Conservation (phyloP, 2,797 vertebrate genomes). For the Enteromius unitaeniatus region DNA sequence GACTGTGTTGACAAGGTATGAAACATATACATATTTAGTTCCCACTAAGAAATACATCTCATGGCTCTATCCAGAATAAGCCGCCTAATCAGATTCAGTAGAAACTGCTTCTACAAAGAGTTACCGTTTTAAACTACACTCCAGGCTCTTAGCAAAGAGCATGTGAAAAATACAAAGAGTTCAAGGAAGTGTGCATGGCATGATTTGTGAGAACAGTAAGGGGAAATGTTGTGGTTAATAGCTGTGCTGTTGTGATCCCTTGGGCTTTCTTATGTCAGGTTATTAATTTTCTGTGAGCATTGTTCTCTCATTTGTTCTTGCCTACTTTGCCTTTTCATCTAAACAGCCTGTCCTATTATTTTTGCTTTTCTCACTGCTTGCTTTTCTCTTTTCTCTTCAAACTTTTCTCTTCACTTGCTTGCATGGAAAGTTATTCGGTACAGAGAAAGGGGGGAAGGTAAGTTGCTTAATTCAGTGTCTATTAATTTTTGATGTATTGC, state of each 20-base stretch:
- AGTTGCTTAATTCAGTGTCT: constrained; percentile 54
- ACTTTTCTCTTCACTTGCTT: constrained; percentile 55
- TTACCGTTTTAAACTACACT: constrained; percentile 31
- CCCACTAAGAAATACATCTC: not conserved
- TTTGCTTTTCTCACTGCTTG: constrained; percentile 57
- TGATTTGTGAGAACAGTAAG: constrained; percentile 46
- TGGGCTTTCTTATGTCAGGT: constrained; percentile 33
- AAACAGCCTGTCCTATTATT: constrained; percentile 46
- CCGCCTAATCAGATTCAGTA: not conserved
- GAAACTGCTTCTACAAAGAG: not conserved
- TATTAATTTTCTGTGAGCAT: constrained; percentile 42
- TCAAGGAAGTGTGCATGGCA: not conserved
- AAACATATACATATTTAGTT: constrained; percentile 57
- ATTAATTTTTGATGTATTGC: not conserved
- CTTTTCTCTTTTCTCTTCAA: constrained; percentile 51
- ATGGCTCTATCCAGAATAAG: not conserved
- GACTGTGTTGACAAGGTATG: constrained; percentile 98
- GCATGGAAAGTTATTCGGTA: constrained; percentile 76
- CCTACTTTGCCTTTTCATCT: constrained; percentile 6
- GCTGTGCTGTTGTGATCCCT: constrained; percentile 38
- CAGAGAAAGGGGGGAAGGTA: constrained; percentile 78
- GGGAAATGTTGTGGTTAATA: constrained; percentile 31
- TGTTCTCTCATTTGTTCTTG: constrained; percentile 17
- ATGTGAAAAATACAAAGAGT: constrained; percentile 13
- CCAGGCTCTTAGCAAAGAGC: constrained; percentile 19